Conservation (phyloP, 1,140 invertebrate genomes). For the Dendroctonus ponderosae region DNA sequence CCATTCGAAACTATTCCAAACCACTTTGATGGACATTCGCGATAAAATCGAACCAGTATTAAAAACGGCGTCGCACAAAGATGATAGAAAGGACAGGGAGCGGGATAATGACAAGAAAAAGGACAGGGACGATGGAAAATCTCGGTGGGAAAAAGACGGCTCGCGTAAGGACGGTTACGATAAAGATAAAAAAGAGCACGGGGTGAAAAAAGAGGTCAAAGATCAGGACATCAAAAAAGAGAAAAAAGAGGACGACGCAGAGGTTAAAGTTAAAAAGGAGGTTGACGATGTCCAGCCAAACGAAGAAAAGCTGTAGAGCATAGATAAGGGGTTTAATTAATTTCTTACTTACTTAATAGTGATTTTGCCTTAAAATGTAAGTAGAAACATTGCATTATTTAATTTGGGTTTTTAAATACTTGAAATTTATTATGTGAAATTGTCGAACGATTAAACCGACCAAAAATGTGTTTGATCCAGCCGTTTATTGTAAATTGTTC, state of each 20-base stretch:
- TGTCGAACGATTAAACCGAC: too few species aligned
- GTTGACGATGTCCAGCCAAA: slow-evolving; percentile 6
- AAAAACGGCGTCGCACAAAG: slow-evolving; percentile 39
- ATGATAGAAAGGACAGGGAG: slow-evolving; percentile 41
- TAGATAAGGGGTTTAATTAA: too few species aligned
- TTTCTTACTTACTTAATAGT: neutral
- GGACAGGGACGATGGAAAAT: slow-evolving; percentile 45
- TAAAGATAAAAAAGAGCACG: slow-evolving; percentile 27
- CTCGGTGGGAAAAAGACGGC: slow-evolving; percentile 45
- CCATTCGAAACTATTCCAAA: slow-evolving; percentile 71
- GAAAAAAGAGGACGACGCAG: slow-evolving; percentile 18
- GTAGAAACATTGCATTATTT: too few species aligned
- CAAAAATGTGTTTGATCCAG: too few species aligned
- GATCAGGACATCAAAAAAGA: slow-evolving; percentile 28
- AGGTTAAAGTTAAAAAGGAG: slow-evolving; percentile 23
- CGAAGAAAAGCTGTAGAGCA: neutral
- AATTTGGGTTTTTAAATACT: too few species aligned
- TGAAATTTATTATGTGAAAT: too few species aligned
- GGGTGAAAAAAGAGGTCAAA: slow-evolving; percentile 27
- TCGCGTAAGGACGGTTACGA: slow-evolving; percentile 8
- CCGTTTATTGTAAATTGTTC: too few species aligned
- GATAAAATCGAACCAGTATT: slow-evolving; percentile 59
- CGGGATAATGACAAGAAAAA: slow-evolving; percentile 39
- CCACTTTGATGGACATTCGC: slow-evolving; percentile 64
- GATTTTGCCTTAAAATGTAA: neutral